phyloP scores from a whole-genome alignment of 2,797 vertebrate genomes.

The Anableps anableps region DNA sequence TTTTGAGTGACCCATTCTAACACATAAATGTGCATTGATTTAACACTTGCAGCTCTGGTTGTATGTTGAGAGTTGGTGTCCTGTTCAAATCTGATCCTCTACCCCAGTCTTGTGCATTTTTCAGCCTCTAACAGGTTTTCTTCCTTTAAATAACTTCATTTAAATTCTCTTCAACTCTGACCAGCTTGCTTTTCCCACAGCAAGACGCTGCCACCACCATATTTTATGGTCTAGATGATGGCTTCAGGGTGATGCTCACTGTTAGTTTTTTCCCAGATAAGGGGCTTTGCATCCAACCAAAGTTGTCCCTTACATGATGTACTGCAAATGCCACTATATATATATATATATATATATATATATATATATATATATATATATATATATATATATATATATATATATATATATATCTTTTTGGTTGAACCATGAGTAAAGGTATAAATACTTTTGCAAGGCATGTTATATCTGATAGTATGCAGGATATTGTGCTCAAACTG shows the following conservation, averaged over 20 bases:
- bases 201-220: not conserved
- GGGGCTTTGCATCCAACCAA: too few relatives aligned
- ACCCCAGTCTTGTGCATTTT: not conserved
- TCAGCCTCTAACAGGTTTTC: too few relatives aligned
- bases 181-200: not conserved
- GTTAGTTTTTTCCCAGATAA: not conserved
- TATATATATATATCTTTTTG: not conserved
- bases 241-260: not conserved
- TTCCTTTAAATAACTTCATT: too few relatives aligned
- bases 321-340: too few relatives aligned
- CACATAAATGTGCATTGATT: not conserved
- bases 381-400: too few relatives aligned
- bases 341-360: not conserved
- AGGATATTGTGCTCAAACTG: constrained; percentile 60
- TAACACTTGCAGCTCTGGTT: not conserved
- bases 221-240: too few relatives aligned
- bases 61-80: not conserved
- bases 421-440: not conserved
- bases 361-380: not conserved
- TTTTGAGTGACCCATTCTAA: not conserved
- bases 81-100: not conserved
- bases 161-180: not conserved
- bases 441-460: not conserved
- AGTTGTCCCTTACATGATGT: too few relatives aligned
- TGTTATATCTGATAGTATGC: not conserved